phyloP scores from a whole-genome alignment of 2,797 vertebrate species.

The Callimico goeldii region DNA sequence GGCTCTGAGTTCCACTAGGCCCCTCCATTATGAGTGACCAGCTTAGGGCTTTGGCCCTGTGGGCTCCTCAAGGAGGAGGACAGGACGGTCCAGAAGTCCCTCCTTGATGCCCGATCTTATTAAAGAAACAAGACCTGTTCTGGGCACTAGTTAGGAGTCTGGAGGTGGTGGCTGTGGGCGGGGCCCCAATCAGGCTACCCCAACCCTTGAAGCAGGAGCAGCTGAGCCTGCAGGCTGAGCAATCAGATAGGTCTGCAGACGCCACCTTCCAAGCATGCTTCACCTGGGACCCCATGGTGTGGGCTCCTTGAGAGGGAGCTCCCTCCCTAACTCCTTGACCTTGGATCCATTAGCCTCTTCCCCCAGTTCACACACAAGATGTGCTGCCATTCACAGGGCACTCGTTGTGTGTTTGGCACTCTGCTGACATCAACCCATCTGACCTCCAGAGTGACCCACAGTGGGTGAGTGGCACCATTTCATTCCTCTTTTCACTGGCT shows the following conservation, averaged over 20 bases:
- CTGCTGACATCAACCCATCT: neutral
- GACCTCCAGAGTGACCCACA: neutral
- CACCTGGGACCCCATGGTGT: neutral
- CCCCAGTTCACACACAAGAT: neutral
- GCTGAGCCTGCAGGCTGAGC: neutral
- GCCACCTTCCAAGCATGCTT: neutral
- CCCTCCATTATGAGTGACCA: conserved; percentile 23
- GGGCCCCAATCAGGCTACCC: neutral
- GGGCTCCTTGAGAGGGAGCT: neutral
- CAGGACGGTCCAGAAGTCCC: neutral
- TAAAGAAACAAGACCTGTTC: neutral
- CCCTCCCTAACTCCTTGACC: neutral
- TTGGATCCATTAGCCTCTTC: neutral
- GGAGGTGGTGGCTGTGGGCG: neutral
- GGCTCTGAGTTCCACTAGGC: conserved; percentile 51
- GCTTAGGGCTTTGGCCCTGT: neutral
- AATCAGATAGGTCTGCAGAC: neutral
- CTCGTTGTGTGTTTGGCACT: neutral
- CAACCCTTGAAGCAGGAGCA: neutral
- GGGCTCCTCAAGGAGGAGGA: neutral
- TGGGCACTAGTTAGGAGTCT: neutral
- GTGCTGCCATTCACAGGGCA: neutral
- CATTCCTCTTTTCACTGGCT: neutral
- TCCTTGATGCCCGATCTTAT: neutral
- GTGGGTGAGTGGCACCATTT: neutral